phyloP scores from a whole-genome alignment of 2,113 vertebrate species.

The Holacanthus passer region DNA sequence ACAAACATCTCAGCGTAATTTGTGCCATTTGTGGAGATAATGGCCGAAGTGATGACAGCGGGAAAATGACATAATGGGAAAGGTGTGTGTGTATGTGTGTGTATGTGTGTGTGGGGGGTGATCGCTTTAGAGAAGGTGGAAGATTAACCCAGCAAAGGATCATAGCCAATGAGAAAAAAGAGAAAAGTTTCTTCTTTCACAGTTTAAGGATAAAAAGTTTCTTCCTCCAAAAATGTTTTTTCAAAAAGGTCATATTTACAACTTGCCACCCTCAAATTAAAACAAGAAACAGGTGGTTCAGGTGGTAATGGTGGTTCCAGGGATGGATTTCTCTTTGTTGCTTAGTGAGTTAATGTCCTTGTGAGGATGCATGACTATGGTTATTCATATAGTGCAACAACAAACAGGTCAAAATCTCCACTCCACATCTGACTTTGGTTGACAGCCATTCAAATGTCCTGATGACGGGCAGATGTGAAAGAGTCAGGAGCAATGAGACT shows the following conservation, averaged over 20 bases:
- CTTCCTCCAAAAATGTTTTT: no score
- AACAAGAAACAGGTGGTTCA: no score
- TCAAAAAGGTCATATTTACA: no score
- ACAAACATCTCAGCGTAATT: constrained; percentile 52
- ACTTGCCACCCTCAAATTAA: no score
- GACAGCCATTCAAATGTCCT: background rate
- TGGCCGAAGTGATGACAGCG: constrained; percentile 54
- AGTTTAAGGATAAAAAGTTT: background rate
- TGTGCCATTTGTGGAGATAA: constrained; percentile 58
- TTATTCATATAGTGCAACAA: background rate
- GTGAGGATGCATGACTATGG: background rate
- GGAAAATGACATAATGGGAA: constrained; percentile 56
- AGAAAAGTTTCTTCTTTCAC: background rate
- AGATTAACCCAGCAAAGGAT: background rate
- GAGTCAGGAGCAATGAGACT: background rate
- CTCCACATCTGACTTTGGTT: background rate
- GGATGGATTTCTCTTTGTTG: background rate
- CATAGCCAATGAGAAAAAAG: constrained; percentile 12
- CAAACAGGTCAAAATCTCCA: background rate
- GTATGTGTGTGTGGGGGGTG: background rate
- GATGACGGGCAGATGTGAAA: background rate
- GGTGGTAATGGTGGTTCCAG: no score
- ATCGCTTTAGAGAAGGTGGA: background rate
- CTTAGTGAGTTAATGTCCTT: background rate
- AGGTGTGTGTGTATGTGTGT: constrained; percentile 23